Percentiles rank a stretch among this genome's conserved stretches.
Evolutionary conservation across 92 coral and sea anemone species (phyloP).

Genomic region (Zoanthus gigantus): DNA sequence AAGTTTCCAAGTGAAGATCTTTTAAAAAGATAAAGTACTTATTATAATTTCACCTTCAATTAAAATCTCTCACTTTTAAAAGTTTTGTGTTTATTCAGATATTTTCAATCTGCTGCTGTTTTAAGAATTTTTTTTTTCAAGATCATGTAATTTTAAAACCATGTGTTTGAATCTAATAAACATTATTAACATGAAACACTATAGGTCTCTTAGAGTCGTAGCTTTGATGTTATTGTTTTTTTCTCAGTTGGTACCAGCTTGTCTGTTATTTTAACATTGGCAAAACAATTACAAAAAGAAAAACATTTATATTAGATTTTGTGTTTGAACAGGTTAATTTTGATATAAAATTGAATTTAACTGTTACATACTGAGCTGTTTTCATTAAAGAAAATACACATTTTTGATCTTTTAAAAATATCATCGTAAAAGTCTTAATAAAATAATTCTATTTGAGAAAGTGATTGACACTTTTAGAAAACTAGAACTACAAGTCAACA

Average conservation of each 20-base stretch:
- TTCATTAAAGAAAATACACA: background rate
- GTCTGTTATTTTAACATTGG: conserved; percentile 9
- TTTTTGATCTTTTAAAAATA: background rate
- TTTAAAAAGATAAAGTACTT: background rate
- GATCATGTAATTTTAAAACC: conserved; percentile 50
- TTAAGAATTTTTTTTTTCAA: too few relatives aligned
- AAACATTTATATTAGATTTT: conserved; percentile 17
- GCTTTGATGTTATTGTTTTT: conserved; percentile 20
- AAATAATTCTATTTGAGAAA: background rate
- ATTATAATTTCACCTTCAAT: background rate
- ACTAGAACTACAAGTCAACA: conserved; percentile 9
- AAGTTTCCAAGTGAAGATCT: background rate
- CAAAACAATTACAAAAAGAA: conserved; percentile 43
- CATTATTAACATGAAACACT: background rate
- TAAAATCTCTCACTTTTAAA: background rate
- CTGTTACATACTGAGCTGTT: background rate
- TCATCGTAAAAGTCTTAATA: background rate
- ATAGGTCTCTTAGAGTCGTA: background rate
- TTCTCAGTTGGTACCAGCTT: conserved; percentile 40
- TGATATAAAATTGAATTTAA: background rate
- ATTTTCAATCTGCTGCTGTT: conserved; percentile 9
- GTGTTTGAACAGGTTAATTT: conserved; percentile 1
- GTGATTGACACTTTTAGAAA: background rate
- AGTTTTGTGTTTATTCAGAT: background rate
- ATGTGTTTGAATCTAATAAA: conserved; percentile 27